A percentile compares a stretch with the other conserved stretches of the same genome.
Evolutionary conservation across 2,888 invertebrate species (phyloP).

Genomic region (Acleris laterana): DNA sequence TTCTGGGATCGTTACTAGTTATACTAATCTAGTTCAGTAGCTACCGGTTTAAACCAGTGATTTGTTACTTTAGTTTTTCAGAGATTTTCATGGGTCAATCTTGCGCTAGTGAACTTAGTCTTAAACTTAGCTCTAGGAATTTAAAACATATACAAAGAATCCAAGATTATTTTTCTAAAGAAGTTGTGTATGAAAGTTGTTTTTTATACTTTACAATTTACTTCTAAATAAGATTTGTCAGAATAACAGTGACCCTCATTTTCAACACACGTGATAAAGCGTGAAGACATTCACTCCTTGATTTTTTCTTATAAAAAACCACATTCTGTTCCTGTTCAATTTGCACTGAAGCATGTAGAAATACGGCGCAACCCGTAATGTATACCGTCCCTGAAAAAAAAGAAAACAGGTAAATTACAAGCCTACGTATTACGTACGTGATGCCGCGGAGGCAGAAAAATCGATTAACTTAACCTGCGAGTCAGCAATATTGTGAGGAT

Average conservation of each 20-base stretch:
- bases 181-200: no score
- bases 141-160: no score
- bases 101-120: no score
- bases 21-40: conserved; percentile 1
- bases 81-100: no score
- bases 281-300: conserved; percentile 40
- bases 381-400: conserved; percentile 57
- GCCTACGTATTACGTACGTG: conserved; percentile 61
- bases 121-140: no score
- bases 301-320: conserved; percentile 55
- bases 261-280: conserved; percentile 1
- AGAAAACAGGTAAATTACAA: conserved; percentile 53
- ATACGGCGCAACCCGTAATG: conserved; percentile 69
- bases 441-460: conserved; percentile 70
- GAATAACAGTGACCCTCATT: background rate
- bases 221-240: no score
- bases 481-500: conserved; percentile 62
- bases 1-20: conserved; percentile 22
- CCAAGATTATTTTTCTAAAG: no score
- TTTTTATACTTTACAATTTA: no score
- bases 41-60: background rate
- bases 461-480: conserved; percentile 68
- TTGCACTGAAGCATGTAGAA: conserved; percentile 67
- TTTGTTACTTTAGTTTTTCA: no score
- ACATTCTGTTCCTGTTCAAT: conserved; percentile 65